Conservation (phyloP, 2,113 vertebrate genomes). For the Esox niger region DNA sequence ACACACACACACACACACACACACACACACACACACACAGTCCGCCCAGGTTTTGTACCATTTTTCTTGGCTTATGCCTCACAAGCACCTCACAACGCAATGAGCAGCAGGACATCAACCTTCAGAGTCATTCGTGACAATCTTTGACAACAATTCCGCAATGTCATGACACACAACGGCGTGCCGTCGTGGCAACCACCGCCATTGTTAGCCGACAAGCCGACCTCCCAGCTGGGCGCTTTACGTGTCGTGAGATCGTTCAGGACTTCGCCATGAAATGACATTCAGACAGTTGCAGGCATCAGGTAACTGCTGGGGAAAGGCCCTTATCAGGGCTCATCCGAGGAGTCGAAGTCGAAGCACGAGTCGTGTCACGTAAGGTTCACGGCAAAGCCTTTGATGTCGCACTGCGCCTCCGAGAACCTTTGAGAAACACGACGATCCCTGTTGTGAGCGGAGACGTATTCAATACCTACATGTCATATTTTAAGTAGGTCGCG, state of each 20-base stretch:
- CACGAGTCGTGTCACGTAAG: background rate
- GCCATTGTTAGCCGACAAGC: background rate
- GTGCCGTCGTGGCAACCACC: background rate
- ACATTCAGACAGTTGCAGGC: background rate
- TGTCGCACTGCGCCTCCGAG: background rate
- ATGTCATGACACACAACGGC: too few species aligned
- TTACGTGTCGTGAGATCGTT: background rate
- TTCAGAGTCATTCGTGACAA: background rate
- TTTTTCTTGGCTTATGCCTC: background rate
- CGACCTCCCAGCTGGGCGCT: background rate
- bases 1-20: too few species aligned
- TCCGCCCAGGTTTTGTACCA: background rate
- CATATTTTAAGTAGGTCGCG: background rate
- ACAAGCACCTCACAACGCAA: background rate
- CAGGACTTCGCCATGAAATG: background rate
- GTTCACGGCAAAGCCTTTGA: background rate
- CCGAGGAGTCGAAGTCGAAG: too few species aligned
- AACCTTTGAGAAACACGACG: background rate
- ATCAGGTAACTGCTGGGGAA: background rate
- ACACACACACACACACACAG: slow-evolving; percentile 5
- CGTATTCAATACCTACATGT: background rate
- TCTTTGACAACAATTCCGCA: too few species aligned
- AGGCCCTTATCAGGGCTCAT: background rate
- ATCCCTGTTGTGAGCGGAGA: background rate
- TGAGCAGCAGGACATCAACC: background rate